phyloP scores from a whole-genome alignment of 2,888 invertebrate genomes.

The Oligia strigilis region DNA sequence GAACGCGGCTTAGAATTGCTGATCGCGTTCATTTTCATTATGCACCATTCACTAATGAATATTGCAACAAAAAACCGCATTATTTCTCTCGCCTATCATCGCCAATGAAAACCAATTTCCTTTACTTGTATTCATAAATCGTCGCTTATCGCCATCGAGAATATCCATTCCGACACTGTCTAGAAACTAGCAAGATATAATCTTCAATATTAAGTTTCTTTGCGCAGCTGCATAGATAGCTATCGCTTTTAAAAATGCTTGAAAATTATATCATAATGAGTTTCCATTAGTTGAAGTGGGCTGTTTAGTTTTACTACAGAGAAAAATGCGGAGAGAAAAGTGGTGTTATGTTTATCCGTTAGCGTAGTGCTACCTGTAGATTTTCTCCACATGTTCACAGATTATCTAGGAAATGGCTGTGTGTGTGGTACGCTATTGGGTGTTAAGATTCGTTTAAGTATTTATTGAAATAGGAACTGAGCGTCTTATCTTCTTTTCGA shows the following conservation, averaged over 20 bases:
- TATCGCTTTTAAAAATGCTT: conserved; percentile 77
- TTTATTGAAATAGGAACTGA: conserved; percentile 52
- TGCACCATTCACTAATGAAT: background rate
- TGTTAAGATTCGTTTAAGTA: conserved; percentile 45
- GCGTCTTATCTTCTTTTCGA: conserved; percentile 10
- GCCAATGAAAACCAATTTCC: conserved; percentile 42
- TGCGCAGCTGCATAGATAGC: conserved; percentile 65
- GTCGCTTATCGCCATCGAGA: conserved; percentile 53
- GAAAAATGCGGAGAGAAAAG: conserved; percentile 77
- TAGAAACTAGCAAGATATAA: conserved; percentile 56
- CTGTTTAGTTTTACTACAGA: conserved; percentile 79
- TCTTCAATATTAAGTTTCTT: conserved; percentile 60
- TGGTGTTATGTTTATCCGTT: conserved; percentile 70
- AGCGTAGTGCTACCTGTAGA: conserved; percentile 72
- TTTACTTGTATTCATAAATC: conserved; percentile 46
- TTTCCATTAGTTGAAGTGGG: conserved; percentile 80
- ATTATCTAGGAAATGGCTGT: conserved; percentile 67
- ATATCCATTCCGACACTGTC: conserved; percentile 55
- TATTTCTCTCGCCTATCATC: conserved; percentile 3
- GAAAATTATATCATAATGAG: conserved; percentile 81
- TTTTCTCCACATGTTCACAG: conserved; percentile 64
- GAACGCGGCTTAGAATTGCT: background rate
- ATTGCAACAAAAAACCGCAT: conserved; percentile 9
- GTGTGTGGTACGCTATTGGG: conserved; percentile 46
- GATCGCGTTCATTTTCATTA: background rate